Conservation (phyloP, 2,888 invertebrate genomes). For the Sinohyriopsis cumingii region DNA sequence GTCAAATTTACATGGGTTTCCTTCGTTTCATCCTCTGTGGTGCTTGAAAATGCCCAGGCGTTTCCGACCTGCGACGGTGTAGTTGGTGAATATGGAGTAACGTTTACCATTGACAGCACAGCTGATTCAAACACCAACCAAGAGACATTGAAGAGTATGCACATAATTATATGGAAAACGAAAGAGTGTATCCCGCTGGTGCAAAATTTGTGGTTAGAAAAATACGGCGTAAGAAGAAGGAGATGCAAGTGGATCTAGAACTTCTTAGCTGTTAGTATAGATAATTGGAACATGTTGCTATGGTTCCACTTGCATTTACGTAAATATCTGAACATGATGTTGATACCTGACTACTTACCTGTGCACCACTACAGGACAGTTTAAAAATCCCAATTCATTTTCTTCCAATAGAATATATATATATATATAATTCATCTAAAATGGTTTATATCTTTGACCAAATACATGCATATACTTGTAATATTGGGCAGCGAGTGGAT, state of each 20-base stretch:
- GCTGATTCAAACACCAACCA: slow-evolving; percentile 8
- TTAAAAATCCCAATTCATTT: no score
- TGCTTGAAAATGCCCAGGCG: slow-evolving; percentile 14
- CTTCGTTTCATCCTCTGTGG: slow-evolving; percentile 33
- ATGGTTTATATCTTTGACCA: no score
- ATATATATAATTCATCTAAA: no score
- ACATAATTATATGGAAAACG: slow-evolving; percentile 11
- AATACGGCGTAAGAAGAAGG: background rate
- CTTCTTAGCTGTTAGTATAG: background rate
- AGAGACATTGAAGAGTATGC: slow-evolving; percentile 16
- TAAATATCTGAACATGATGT: no score
- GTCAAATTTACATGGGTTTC: slow-evolving; percentile 33
- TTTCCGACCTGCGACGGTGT: slow-evolving; percentile 31
- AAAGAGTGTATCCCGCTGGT: slow-evolving; percentile 20
- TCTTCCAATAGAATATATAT: no score
- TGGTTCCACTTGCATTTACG: no score
- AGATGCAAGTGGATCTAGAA: slow-evolving; percentile 1
- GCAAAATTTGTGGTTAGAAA: slow-evolving; percentile 6
- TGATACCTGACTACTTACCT: no score
- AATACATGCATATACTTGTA: no score
- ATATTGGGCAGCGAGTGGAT: no score
- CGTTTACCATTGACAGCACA: slow-evolving; percentile 15
- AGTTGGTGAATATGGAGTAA: background rate
- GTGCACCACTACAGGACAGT: no score
- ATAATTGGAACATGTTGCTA: no score